These are phyloP conservation scores for Drosophila sordidapex DNA, from an alignment of 2,888 invertebrate species.

Conservation along the genomic window DNA sequence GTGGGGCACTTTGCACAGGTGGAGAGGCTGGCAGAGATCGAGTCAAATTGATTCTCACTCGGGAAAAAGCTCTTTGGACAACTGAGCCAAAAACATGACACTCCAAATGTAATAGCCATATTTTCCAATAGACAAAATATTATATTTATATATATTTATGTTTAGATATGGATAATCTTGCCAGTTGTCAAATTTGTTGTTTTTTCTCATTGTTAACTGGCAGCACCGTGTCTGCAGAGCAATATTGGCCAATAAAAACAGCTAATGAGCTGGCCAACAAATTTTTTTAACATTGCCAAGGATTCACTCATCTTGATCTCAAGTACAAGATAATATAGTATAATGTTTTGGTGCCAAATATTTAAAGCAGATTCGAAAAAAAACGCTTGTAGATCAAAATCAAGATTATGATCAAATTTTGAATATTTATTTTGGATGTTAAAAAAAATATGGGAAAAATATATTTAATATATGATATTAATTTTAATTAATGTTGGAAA, in stretches of 20 bases:
- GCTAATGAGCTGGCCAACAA: slow-evolving; percentile 47
- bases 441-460: background rate
- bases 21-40: slow-evolving; percentile 43
- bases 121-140: slow-evolving; percentile 1
- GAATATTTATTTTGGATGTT: background rate
- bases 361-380: slow-evolving; percentile 54
- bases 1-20: slow-evolving; percentile 61
- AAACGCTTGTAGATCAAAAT: slow-evolving; percentile 24
- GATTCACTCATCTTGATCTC: slow-evolving; percentile 62
- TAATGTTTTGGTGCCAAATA: slow-evolving; percentile 61
- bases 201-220: slow-evolving; percentile 62
- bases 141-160: background rate
- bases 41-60: slow-evolving; percentile 48
- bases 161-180: slow-evolving; percentile 25
- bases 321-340: slow-evolving; percentile 27
- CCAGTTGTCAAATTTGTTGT: slow-evolving; percentile 35
- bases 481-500: background rate
- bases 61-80: slow-evolving; percentile 68
- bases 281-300: slow-evolving; percentile 66
- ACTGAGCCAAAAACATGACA: slow-evolving; percentile 43
- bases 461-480: background rate
- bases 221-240: slow-evolving; percentile 63
- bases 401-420: slow-evolving; percentile 21
- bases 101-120: slow-evolving; percentile 24
- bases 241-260: slow-evolving; percentile 37